Percentiles rank a stretch among this genome's conserved stretches.
Evolutionary conservation across 2,797 vertebrate genomes (phyloP).

Genomic region (Coendou prehensilis): DNA sequence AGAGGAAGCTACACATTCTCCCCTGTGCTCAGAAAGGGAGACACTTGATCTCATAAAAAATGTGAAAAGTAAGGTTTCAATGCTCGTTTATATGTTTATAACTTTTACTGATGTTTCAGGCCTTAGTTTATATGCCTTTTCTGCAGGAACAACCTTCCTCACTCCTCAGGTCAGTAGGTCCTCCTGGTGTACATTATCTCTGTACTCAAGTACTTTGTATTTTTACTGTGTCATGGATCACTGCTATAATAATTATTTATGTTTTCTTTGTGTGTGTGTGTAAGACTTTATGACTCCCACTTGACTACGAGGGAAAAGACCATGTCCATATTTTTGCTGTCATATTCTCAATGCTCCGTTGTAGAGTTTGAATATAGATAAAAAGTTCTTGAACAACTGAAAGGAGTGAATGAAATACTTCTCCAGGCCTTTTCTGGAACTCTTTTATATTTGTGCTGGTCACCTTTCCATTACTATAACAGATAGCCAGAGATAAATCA

Average conservation of each 20-base stretch:
- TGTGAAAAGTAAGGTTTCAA: not conserved
- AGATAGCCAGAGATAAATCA: not conserved
- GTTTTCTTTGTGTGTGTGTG: not conserved
- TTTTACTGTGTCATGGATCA: not conserved
- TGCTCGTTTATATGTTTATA: not conserved
- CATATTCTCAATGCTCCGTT: not conserved
- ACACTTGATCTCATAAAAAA: not conserved
- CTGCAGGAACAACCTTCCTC: not conserved
- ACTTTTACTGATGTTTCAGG: not conserved
- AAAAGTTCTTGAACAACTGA: not conserved
- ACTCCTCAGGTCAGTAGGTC: not conserved
- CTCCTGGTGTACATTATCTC: too few species aligned
- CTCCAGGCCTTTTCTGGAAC: not conserved
- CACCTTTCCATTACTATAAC: not conserved
- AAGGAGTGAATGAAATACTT: slow-evolving; percentile 14
- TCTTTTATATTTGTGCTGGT: not conserved
- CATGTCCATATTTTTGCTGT: not conserved
- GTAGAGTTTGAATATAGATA: not conserved
- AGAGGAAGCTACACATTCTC: not conserved
- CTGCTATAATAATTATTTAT: not conserved
- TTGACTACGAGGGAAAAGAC: not conserved
- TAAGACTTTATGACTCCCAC: not conserved
- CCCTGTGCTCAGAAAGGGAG: not conserved
- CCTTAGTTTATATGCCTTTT: not conserved
- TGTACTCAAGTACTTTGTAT: not conserved